Evolutionary conservation across 2,888 invertebrate genomes (phyloP), one percentile per base, ranked within the genome.

Genomic region (Hermaeophaga mercurialis): DNA sequence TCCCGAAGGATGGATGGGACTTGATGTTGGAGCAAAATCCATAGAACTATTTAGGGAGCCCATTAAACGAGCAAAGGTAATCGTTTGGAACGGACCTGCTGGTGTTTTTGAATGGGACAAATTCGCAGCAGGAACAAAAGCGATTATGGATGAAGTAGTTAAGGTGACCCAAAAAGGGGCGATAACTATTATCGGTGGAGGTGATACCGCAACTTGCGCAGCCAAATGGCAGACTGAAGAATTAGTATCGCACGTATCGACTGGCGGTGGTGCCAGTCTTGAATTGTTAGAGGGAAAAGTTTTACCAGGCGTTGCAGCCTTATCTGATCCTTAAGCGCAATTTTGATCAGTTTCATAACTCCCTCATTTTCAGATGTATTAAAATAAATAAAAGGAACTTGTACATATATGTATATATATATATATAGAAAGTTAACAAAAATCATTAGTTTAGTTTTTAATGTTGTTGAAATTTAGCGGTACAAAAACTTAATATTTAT

Each of bases 31-130:
- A 31, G 92, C 93, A 38, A 90, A 94, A 75, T 87, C 93, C 0
- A 82, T 85, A 55, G 89, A 87, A 68, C 73, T 86, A 1, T 97
- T 99, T 66, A 84, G 85, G 6, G 91, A 87, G 39, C 93, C 92
- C 7, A 88, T 99, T 65, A 82, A 84, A 0, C 84, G 91, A 59
- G 93, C 98, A 14, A 98, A 96, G 80, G 48, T 55, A 11, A 48
- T 55, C 12, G 55, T 55, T 74, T 76, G 2, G 55, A 55, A 55
- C 75, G 92, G 93, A 6, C 99, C 99, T 1, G 91, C 94, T 52
- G 99, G 99, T 50, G 99, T 99, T 7, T 99, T 99, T 77, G 99
- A 99, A 79, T 97, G 93, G 74, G 89, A 90, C 33, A 94, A 93
- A 76, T 99, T 98, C 76, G 86, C 90, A 2, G 86, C 86, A 45